phyloP scores from a whole-genome alignment of 2,797 vertebrate species.

The Trachops cirrhosus region DNA sequence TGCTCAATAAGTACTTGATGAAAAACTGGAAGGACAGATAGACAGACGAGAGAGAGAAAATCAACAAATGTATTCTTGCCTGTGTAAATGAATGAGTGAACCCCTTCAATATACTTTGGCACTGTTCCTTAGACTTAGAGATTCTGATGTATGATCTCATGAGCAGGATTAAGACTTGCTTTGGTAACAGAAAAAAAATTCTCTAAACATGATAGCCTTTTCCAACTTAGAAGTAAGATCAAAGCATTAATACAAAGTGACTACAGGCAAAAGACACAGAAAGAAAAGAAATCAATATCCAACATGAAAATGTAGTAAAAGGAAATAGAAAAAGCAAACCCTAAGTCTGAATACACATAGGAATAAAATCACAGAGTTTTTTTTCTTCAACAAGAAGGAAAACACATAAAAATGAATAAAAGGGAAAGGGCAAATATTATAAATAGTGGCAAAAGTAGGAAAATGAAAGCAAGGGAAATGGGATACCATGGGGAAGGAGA shows the following conservation, averaged over 20 bases:
- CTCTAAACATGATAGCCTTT: not conserved
- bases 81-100: not conserved
- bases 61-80: not conserved
- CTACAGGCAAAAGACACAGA: not conserved
- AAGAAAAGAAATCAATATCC: not conserved
- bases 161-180: not conserved
- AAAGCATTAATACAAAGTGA: slow-evolving; percentile 7
- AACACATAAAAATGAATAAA: slow-evolving; percentile 52
- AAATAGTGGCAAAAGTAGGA: slow-evolving; percentile 31
- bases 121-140: not conserved
- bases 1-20: not conserved
- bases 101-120: not conserved
- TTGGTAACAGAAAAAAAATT: not conserved
- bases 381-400: not conserved
- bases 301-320: slow-evolving; percentile 15
- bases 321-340: slow-evolving; percentile 21
- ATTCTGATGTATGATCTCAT: not conserved
- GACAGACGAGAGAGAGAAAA: not conserved
- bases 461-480: slow-evolving; percentile 50
- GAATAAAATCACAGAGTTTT: not conserved
- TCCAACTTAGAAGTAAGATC: not conserved
- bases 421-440: slow-evolving; percentile 54
- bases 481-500: not conserved
- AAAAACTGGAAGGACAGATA: not conserved
- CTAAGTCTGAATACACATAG: not conserved